Percentiles rank a stretch among this genome's conserved stretches.
Conservation (phyloP, 2,888 invertebrate species). For the Thereva unica region DNA sequence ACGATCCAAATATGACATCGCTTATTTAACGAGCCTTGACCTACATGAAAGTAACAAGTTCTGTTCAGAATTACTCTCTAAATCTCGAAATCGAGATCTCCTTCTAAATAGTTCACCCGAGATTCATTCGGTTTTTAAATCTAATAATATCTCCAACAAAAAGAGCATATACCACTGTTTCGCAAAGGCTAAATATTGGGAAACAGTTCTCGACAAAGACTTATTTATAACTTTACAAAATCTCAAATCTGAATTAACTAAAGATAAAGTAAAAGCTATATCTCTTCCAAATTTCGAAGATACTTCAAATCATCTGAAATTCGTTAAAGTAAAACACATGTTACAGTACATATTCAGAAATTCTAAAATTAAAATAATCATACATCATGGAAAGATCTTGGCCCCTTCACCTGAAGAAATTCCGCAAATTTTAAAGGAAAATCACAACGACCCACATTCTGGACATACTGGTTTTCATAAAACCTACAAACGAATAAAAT, state of each 20-base stretch:
- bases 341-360: slow-evolving; percentile 7
- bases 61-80: too few relatives aligned
- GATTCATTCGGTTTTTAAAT: slow-evolving; percentile 26
- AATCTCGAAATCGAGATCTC: too few relatives aligned
- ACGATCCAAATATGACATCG: too few relatives aligned
- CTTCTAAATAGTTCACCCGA: slow-evolving; percentile 2
- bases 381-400: background rate
- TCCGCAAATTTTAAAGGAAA: slow-evolving; percentile 37
- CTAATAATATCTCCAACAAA: background rate
- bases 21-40: too few relatives aligned
- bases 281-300: slow-evolving; percentile 3
- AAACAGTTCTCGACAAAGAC: background rate
- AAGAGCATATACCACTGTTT: slow-evolving; percentile 27
- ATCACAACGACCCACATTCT: slow-evolving; percentile 14
- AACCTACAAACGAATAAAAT: background rate
- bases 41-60: too few relatives aligned
- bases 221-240: slow-evolving; percentile 14
- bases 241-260: slow-evolving; percentile 1
- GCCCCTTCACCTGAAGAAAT: background rate
- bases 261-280: slow-evolving; percentile 15
- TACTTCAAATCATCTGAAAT: background rate
- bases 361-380: slow-evolving; percentile 1
- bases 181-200: slow-evolving; percentile 20
- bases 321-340: slow-evolving; percentile 17
- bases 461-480: background rate